Percentiles rank a stretch among this genome's conserved stretches.
These are phyloP conservation scores for Odocoileus hemionus DNA, from an alignment of 2,113 vertebrate species.

Conservation along the genomic window DNA sequence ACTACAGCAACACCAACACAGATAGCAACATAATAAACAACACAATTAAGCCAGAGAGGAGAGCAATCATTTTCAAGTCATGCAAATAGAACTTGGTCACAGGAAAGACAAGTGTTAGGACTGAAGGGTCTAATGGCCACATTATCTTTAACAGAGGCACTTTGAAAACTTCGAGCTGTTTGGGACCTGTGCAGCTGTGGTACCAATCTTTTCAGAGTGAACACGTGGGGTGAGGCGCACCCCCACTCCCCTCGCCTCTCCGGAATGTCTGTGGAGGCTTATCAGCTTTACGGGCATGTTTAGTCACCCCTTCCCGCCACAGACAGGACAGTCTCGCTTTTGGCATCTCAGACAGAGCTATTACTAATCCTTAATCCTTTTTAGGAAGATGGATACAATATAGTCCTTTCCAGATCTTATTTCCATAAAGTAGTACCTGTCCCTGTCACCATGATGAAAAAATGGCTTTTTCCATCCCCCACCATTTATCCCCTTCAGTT, in stretches of 20 bases:
- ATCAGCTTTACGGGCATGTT: not conserved
- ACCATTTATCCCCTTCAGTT: not conserved
- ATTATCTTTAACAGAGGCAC: not conserved
- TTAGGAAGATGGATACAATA: constrained; percentile 2
- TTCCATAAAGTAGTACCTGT: not conserved
- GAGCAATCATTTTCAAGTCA: constrained; percentile 15
- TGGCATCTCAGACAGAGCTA: not conserved
- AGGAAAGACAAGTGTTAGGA: constrained; percentile 8
- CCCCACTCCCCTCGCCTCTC: not conserved
- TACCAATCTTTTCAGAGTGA: not conserved
- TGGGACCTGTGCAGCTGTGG: not conserved
- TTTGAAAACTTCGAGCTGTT: not conserved
- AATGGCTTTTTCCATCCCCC: not conserved
- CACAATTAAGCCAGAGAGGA: constrained; percentile 1
- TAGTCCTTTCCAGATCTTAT: not conserved
- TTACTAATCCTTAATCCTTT: not conserved
- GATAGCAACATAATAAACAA: not conserved
- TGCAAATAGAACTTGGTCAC: not conserved
- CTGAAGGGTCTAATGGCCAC: not conserved
- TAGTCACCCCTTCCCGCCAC: not conserved
- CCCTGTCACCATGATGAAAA: not conserved
- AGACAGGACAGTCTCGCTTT: not conserved
- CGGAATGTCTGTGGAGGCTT: not conserved
- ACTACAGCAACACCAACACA: constrained; percentile 12
- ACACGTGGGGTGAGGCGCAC: not conserved